Conservation (phyloP, 2,113 vertebrate species). For the Odontophorus gujanensis region DNA sequence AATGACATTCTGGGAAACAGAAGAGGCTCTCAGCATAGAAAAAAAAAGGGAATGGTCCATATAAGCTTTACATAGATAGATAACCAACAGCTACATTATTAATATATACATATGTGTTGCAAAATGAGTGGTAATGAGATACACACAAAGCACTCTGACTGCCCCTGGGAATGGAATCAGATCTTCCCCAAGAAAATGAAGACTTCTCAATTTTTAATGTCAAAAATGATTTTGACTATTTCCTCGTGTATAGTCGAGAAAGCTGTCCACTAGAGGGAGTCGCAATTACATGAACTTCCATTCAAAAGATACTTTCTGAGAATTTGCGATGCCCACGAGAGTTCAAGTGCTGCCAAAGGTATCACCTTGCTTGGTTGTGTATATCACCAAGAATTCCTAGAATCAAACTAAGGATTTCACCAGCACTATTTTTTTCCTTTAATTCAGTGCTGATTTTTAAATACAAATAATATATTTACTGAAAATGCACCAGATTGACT, state of each 20-base stretch:
- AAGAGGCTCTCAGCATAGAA: neutral
- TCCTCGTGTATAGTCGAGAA: neutral
- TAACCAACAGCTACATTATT: neutral
- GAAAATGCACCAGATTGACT: neutral
- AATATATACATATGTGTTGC: neutral
- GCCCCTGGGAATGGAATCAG: neutral
- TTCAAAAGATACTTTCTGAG: neutral
- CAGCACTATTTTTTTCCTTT: neutral
- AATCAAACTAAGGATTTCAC: neutral
- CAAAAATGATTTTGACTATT: neutral
- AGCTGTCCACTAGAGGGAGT: constrained; percentile 41
- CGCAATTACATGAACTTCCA: neutral
- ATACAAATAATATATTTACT: neutral
- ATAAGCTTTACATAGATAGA: neutral
- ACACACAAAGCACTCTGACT: neutral
- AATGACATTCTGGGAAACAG: neutral
- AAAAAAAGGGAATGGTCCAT: neutral
- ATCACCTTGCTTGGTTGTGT: neutral
- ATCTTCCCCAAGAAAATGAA: neutral
- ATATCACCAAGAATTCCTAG: neutral
- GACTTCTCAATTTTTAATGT: neutral
- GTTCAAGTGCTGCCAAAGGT: neutral
- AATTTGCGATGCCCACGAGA: neutral
- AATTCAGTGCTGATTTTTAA: neutral
- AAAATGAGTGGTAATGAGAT: neutral